Percentiles rank a stretch among this genome's conserved stretches.
Conservation (phyloP, 1,140 invertebrate species). For the Drosophila tropicalis region DNA sequence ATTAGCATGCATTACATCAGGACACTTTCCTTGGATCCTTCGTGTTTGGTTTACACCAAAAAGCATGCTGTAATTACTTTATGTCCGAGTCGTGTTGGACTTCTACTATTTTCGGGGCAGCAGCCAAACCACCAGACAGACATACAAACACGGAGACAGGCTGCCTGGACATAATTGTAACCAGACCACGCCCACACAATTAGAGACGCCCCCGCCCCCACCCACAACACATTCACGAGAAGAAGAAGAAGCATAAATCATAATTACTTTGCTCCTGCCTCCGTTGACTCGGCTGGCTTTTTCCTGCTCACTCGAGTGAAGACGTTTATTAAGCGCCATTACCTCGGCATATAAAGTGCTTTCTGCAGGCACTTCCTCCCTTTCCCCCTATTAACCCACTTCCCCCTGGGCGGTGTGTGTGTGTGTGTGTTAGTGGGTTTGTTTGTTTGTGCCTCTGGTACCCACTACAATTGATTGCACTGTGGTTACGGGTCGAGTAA, state of each 20-base stretch:
- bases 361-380: constrained; percentile 44
- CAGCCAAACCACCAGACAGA: constrained; percentile 29
- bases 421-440: constrained; percentile 16
- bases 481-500: constrained; percentile 71
- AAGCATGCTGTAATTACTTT: constrained; percentile 69
- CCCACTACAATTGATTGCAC: constrained; percentile 76
- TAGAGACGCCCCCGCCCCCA: constrained; percentile 42
- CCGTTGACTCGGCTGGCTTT: constrained; percentile 11
- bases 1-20: constrained; percentile 70
- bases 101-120: constrained; percentile 64
- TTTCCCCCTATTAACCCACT: background rate
- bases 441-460: constrained; percentile 49
- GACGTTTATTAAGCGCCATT: constrained; percentile 78
- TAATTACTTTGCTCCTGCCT: constrained; percentile 59
- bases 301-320: constrained; percentile 64
- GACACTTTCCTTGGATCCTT: constrained; percentile 30
- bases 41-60: constrained; percentile 24
- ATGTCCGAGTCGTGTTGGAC: constrained; percentile 64
- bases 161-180: constrained; percentile 61
- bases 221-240: constrained; percentile 51
- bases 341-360: constrained; percentile 76
- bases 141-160: background rate
- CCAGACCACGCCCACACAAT: constrained; percentile 63
- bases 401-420: background rate
- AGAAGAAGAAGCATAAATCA: constrained; percentile 64